Evolutionary conservation across 2,113 vertebrate species (phyloP).

Genomic region (Crotalus horridus): DNA sequence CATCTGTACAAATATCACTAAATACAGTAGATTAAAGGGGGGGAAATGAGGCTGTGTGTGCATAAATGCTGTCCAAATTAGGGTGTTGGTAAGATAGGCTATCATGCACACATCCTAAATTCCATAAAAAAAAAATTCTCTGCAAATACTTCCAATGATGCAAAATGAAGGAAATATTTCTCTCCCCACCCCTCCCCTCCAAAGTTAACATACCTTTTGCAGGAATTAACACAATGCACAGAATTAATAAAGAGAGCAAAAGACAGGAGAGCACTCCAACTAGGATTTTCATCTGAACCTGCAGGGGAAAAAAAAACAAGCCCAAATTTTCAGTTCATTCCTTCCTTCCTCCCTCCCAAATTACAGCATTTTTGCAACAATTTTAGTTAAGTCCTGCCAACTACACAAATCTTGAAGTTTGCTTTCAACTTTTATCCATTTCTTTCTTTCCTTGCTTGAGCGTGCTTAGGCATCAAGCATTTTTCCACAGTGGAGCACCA

Average conservation of each 20-base stretch:
- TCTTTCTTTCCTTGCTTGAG: constrained; percentile 51
- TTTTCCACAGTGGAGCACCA: constrained; percentile 44
- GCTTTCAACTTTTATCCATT: constrained; percentile 45
- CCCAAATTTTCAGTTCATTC: constrained; percentile 5
- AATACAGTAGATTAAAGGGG: background rate
- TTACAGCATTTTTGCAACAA: constrained; percentile 42
- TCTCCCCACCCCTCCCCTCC: background rate
- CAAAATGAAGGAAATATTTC: background rate
- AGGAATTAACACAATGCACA: constrained; percentile 71
- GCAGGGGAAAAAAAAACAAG: constrained; percentile 57
- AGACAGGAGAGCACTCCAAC: constrained; percentile 64
- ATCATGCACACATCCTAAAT: background rate
- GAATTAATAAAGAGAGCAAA: constrained; percentile 67
- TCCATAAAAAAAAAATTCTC: background rate
- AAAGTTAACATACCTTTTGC: constrained; percentile 70
- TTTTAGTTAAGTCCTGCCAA: constrained; percentile 44
- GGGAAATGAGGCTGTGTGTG: background rate
- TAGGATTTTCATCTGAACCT: constrained; percentile 75
- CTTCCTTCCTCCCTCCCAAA: constrained; percentile 42
- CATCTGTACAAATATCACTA: background rate
- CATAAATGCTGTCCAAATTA: background rate
- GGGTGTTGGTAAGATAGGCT: background rate
- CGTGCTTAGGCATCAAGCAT: constrained; percentile 42
- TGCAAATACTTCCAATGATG: background rate
- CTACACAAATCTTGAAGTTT: constrained; percentile 34